Percentiles rank a stretch among this genome's conserved stretches.
Conservation (phyloP, 2,113 vertebrate species). For the Saccopteryx leptura region DNA sequence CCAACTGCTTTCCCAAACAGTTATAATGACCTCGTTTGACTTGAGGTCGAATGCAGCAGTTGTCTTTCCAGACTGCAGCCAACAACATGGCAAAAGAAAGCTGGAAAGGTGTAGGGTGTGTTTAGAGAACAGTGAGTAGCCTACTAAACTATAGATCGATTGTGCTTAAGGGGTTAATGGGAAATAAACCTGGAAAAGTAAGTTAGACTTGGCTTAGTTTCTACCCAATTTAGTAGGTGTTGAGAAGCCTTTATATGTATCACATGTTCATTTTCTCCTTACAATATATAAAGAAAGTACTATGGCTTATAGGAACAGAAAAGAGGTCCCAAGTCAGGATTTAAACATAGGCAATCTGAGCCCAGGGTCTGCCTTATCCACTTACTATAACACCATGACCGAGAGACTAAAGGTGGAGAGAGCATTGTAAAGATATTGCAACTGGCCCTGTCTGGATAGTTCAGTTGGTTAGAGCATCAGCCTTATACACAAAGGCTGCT, state of each 20-base stretch:
- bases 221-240: not conserved
- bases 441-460: no score
- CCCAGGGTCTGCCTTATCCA: not conserved
- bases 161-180: not conserved
- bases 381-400: not conserved
- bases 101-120: not conserved
- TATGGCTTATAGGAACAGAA: not conserved
- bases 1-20: not conserved
- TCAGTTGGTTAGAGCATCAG: no score
- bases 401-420: not conserved
- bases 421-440: not conserved
- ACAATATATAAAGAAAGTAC: not conserved
- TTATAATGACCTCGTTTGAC: not conserved
- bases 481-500: no score
- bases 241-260: not conserved
- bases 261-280: constrained; percentile 32
- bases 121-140: not conserved
- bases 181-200: not conserved
- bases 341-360: not conserved
- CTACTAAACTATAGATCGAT: not conserved
- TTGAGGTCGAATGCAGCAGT: not conserved
- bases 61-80: not conserved
- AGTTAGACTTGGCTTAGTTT: not conserved
- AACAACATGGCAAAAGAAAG: not conserved
- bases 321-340: not conserved